Conservation (phyloP, 2,113 vertebrate species). For the Lasiurus cinereus region DNA sequence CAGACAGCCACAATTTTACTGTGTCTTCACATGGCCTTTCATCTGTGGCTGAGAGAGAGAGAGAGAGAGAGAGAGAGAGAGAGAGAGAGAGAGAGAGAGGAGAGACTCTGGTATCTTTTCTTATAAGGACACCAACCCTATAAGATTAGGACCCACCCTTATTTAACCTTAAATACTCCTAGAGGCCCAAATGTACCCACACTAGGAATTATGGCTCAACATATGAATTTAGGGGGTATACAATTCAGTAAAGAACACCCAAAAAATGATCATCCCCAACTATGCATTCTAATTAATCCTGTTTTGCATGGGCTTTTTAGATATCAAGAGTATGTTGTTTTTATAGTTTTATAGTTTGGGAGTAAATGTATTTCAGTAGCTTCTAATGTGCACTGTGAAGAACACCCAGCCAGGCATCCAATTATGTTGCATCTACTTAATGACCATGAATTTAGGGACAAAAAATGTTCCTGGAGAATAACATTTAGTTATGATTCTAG, state of each 20-base stretch:
- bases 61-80: neutral
- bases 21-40: neutral
- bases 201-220: neutral
- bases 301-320: conserved; percentile 41
- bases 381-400: neutral
- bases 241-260: neutral
- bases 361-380: neutral
- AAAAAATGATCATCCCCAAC: neutral
- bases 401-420: neutral
- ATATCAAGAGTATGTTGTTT: conserved; percentile 1
- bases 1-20: neutral
- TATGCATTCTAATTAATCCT: neutral
- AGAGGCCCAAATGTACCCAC: neutral
- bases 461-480: neutral
- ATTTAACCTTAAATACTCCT: neutral
- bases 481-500: neutral
- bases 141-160: neutral
- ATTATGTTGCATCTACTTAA: neutral
- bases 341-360: conserved; percentile 37
- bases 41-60: neutral
- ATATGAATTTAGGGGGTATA: neutral
- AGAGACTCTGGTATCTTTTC: neutral
- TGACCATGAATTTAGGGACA: neutral
- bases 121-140: neutral
- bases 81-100: neutral